Conservation (phyloP, 2,113 vertebrate species). For the Plotosus lineatus region DNA sequence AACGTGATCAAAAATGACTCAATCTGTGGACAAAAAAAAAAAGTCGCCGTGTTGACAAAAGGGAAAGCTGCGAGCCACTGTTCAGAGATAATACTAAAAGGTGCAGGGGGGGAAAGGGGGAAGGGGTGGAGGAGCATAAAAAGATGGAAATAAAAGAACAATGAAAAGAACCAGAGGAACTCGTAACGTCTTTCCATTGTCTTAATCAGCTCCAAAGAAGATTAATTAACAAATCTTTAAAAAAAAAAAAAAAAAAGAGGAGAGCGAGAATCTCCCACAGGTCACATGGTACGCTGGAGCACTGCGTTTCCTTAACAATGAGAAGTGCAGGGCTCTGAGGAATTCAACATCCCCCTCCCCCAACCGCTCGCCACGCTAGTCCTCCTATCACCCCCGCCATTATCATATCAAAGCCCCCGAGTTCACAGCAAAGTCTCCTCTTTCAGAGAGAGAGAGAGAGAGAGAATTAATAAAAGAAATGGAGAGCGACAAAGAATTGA, state of each 20-base stretch:
- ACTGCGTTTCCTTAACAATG: slow-evolving; percentile 82
- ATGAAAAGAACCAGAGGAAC: slow-evolving; percentile 58
- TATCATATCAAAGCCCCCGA: slow-evolving; percentile 81
- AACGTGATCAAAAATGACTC: slow-evolving; percentile 35
- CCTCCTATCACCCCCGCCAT: slow-evolving; percentile 64
- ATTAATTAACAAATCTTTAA: slow-evolving; percentile 57
- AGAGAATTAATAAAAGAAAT: slow-evolving; percentile 62
- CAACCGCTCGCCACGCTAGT: slow-evolving; percentile 56
- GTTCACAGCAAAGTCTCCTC: slow-evolving; percentile 79
- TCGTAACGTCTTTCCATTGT: slow-evolving; percentile 42
- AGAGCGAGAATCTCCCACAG: slow-evolving; percentile 53
- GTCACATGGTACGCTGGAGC: slow-evolving; percentile 70
- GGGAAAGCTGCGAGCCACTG: slow-evolving; percentile 63
- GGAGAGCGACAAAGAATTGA: slow-evolving; percentile 19
- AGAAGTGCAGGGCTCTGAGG: slow-evolving; percentile 80
- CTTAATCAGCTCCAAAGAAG: slow-evolving; percentile 54
- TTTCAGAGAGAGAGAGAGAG: slow-evolving; percentile 75
- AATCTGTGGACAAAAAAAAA: slow-evolving; percentile 35
- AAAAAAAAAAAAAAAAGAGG: slow-evolving; percentile 19
- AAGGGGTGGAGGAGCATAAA: not conserved
- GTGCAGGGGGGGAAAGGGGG: slow-evolving; percentile 53
- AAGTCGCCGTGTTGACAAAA: slow-evolving; percentile 32
- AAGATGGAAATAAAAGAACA: slow-evolving; percentile 46
- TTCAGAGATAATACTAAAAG: slow-evolving; percentile 71
- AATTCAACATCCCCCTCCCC: slow-evolving; percentile 76